Conservation (phyloP, 1,140 invertebrate genomes). For the Cotesia typhae region DNA sequence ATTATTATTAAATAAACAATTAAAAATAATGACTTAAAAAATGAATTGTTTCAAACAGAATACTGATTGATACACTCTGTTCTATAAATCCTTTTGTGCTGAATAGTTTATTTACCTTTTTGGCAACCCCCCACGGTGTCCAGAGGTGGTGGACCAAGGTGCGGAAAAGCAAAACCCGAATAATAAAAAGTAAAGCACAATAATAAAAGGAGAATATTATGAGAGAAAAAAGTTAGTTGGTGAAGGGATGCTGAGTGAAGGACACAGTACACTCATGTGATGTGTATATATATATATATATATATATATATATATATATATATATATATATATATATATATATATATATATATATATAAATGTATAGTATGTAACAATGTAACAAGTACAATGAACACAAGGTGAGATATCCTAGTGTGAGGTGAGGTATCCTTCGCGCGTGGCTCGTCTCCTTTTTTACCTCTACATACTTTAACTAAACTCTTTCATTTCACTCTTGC, state of each 20-base stretch:
- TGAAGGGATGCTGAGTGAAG: slow-evolving; percentile 22
- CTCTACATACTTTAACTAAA: neutral
- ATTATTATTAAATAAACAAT: too few species aligned
- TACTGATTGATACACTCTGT: too few species aligned
- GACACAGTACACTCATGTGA: neutral
- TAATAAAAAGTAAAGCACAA: slow-evolving; percentile 15
- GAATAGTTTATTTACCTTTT: neutral
- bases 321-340: slow-evolving; percentile 17
- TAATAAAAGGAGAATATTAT: neutral
- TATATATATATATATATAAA: too few species aligned
- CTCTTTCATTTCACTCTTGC: too few species aligned
- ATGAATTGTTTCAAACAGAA: too few species aligned
- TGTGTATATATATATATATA: neutral
- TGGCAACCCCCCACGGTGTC: slow-evolving; percentile 19
- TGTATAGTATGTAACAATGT: slow-evolving; percentile 34
- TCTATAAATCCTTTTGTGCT: too few species aligned
- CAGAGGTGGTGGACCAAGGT: slow-evolving; percentile 50
- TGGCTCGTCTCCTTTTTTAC: slow-evolving; percentile 16
- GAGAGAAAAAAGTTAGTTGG: neutral
- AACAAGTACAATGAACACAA: slow-evolving; percentile 28
- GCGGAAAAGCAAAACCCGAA: slow-evolving; percentile 22
- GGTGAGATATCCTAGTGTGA: slow-evolving; percentile 16
- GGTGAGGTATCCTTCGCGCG: slow-evolving; percentile 14
- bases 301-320: slow-evolving; percentile 4
- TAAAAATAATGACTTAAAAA: too few species aligned